Base-by-base conservation (phyloP, 2,888 invertebrate species). In the Drosophila pseudotalamancana region DNA sequence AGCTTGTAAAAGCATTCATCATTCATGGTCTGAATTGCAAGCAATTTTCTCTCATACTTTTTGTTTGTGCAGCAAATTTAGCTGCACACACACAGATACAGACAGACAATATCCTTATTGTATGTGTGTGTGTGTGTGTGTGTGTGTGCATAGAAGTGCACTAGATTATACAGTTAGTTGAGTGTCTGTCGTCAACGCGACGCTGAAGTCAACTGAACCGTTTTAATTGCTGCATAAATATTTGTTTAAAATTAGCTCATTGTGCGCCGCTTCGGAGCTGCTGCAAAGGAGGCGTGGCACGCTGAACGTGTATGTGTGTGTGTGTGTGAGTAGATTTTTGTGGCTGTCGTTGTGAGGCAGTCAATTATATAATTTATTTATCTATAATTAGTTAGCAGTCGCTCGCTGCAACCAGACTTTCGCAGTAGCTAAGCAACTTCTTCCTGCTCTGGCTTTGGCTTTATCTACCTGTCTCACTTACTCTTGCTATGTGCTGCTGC, bases 221-320 rank as follows among this genome's bases (percentile, higher is more conserved):
- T 77, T 81, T 84, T 81, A 81, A 81, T 81, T 81, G 81, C 87
- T 87, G 85, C 85, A 84, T 84, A 84, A 81, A 81, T 87, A 81
- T 81, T 81, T 73, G 87, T 71, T 69, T 74, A 73, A 87, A 81
- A 81, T 81, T 87, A 87, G 87, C 87, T 77, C 85, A 87, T 80
- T 80, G 87, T 77, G 64, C 77, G 55, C 61, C 40, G 56, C 43
- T 40, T 56, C 42, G 25, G 16, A 48, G 51, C 31, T 59, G 19
- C 14, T 46, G 45, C 53, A 27, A 16, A 42, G 12, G 27, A 40
- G 57, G 23, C n/a, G 54, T 14, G 46, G 12, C 5, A 16, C 40
- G 0, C 23, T 34, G 3, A 19, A 8, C 9, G 14, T 8, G 0
- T 32, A 12, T 37, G 8, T 39, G 12, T 25, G 18, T 29, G 2